Percentiles rank a stretch among this genome's conserved stretches.
Conservation (phyloP, 2,113 vertebrate species). For the Orientallactaga bullata region DNA sequence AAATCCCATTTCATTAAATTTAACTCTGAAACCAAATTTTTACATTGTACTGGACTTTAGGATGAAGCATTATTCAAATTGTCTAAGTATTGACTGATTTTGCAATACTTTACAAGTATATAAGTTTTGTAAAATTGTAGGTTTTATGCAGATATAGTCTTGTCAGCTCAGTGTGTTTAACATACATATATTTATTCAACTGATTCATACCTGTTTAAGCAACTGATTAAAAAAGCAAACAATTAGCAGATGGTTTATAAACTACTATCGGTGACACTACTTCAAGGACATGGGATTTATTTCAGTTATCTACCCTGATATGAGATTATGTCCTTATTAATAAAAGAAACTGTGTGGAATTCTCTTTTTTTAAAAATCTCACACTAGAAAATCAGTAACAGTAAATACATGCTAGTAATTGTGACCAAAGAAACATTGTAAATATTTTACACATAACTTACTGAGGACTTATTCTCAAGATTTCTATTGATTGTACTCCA, state of each 20-base stretch:
- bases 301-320: background rate
- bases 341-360: constrained; percentile 48
- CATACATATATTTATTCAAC: background rate
- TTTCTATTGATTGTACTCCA: constrained; percentile 13
- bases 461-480: constrained; percentile 33
- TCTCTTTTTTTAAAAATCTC: constrained; percentile 67
- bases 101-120: background rate
- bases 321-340: constrained; percentile 42
- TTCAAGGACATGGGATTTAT: background rate
- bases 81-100: background rate
- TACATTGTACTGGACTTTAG: constrained; percentile 25
- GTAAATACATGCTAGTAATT: constrained; percentile 35
- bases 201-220: background rate
- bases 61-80: constrained; percentile 42
- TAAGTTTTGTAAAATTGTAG: constrained; percentile 27
- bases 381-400: constrained; percentile 2
- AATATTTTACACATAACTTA: constrained; percentile 2
- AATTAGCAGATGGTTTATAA: constrained; percentile 4
- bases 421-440: constrained; percentile 42
- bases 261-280: background rate
- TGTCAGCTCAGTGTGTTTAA: background rate
- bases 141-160: constrained; percentile 3
- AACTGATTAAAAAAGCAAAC: constrained; percentile 33
- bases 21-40: constrained; percentile 55
- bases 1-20: constrained; percentile 44